These are phyloP conservation scores for Lordiphosa clarofinis DNA, from an alignment of 1,140 invertebrate species.

Conservation along the genomic window DNA sequence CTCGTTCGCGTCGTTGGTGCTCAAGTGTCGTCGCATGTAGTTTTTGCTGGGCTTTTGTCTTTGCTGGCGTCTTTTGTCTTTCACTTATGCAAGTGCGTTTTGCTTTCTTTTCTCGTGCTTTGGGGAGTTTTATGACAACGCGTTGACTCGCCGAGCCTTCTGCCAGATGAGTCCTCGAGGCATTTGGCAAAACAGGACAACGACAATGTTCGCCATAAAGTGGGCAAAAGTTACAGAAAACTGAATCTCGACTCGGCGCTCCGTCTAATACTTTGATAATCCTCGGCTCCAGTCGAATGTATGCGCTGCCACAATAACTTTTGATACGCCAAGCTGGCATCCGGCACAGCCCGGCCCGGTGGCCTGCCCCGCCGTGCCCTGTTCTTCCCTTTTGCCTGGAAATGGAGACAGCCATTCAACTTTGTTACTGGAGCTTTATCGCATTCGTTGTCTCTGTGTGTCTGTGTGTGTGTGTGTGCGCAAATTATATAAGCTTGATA, in stretches of 20 bases:
- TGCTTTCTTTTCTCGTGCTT: constrained; percentile 19
- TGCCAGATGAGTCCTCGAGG: constrained; percentile 47
- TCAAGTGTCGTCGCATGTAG: constrained; percentile 45
- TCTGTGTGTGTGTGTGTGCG: constrained; percentile 19
- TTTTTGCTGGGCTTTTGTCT: constrained; percentile 13
- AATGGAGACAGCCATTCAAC: constrained; percentile 56
- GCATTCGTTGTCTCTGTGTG: constrained; percentile 20
- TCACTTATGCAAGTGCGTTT: constrained; percentile 69
- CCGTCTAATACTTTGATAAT: constrained; percentile 69
- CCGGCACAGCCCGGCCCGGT: background rate
- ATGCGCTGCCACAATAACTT: constrained; percentile 60
- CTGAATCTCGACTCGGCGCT: constrained; percentile 20
- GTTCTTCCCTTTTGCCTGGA: constrained; percentile 1
- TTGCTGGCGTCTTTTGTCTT: constrained; percentile 53
- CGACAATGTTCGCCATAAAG: constrained; percentile 51
- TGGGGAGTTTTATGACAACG: constrained; percentile 47
- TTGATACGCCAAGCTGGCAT: constrained; percentile 41
- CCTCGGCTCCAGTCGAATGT: constrained; percentile 53
- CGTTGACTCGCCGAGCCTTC: constrained; percentile 20
- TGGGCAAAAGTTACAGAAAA: constrained; percentile 56
- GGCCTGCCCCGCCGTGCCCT: background rate
- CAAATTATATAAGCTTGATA: constrained; percentile 72
- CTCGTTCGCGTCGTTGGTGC: constrained; percentile 31
- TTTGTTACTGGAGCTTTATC: constrained; percentile 71
- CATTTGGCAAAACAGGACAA: constrained; percentile 47